Base-by-base conservation (phyloP, 2,113 vertebrate species). In the Harpagus bidentatus region DNA sequence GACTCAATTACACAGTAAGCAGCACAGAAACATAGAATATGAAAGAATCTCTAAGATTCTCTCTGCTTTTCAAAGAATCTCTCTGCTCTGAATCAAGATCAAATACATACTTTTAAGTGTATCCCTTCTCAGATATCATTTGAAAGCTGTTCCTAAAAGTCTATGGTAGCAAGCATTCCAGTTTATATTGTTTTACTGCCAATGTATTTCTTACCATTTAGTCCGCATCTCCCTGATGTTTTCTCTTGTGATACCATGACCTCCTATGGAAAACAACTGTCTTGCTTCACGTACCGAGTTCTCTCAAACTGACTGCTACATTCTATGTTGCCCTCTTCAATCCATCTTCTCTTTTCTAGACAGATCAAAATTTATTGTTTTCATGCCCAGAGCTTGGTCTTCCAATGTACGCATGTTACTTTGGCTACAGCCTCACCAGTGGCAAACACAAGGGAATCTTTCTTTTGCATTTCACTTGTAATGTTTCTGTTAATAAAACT, bases 361-460 rank as follows among this genome's bases (percentile, higher is more conserved):
- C 0, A 4, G n/a, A 79, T 42, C 16, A 59, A 48, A 78, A 62
- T 56, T 25, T 81, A 42, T 31, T 23, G 4, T n/a, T 93, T 71
- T 82, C n/a, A 42, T 16, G 5, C 50, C 40, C 26, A 76, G 29
- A 82, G n/a, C 28, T 32, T 82, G 31, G 8, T n/a, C 38, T 79
- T 70, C 26, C 56, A 85, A 78, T 18, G 22, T 22, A 31, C 0
- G 0, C 1, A 0, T 6, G 4, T 50, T 52, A 73, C 38, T 88
- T 38, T 23, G n/a, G 59, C 56, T 91, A 61, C 28, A 38, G 31
- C 8, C 7, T 70, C 50, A 70, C 29, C 50, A 78, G 20, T n/a
- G 29, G 5, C 32, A 50, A 83, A 36, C 15, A 70, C 42, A 66
- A 5, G 5, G 17, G 34, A 86, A 80, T 16, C 0, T 4, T 0